Evolutionary conservation across 2,888 invertebrate genomes (phyloP).

Genomic region (Eumerus sabulonum): DNA sequence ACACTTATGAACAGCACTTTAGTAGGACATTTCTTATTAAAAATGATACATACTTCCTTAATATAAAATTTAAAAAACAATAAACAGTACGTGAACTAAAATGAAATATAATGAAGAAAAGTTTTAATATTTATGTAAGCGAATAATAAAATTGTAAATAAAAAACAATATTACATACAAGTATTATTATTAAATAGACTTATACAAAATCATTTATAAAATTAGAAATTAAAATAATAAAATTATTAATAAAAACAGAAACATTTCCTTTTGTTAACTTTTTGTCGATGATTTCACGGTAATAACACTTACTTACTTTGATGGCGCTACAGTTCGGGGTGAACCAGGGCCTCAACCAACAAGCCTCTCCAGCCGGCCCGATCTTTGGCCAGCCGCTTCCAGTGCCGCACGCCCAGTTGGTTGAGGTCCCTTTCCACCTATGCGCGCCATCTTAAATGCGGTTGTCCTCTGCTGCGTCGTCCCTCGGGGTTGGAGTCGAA

Average conservation of each 20-base stretch:
- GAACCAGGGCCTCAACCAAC: no score
- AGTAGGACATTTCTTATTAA: constrained; percentile 31
- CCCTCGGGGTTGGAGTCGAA: no score
- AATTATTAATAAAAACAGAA: constrained; percentile 41
- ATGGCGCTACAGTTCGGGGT: no score
- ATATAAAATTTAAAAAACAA: constrained; percentile 11
- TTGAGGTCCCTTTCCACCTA: no score
- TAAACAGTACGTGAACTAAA: neutral
- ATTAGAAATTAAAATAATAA: constrained; percentile 63
- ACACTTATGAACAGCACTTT: constrained; percentile 60
- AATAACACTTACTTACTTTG: no score
- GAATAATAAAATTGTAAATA: constrained; percentile 25
- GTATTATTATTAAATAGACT: constrained; percentile 46
- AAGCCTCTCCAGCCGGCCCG: no score
- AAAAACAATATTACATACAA: constrained; percentile 26
- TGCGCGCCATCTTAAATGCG: no score
- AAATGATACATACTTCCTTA: constrained; percentile 27
- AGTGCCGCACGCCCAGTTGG: no score
- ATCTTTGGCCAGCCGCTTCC: no score
- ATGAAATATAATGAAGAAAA: constrained; percentile 6
- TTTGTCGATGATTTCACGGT: no score
- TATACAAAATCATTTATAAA: constrained; percentile 68
- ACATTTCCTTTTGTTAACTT: no score
- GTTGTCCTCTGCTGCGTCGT: no score
- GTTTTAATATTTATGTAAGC: constrained; percentile 4